Base-by-base conservation (phyloP, 2,797 vertebrate genomes). In the Protosalanx chinensis region DNA sequence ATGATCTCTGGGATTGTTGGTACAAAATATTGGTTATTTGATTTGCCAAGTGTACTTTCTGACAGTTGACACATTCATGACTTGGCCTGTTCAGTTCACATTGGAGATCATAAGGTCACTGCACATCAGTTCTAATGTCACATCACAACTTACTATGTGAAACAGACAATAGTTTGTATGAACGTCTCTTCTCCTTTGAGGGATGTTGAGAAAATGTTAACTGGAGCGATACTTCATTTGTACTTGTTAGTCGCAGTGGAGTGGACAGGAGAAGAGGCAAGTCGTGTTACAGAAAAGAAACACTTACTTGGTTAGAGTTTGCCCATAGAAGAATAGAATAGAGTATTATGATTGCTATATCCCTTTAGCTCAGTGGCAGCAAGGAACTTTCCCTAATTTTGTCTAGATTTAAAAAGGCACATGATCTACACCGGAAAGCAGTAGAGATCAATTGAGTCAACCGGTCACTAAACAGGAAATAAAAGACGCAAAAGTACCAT, bases 161-260 rank as follows among this genome's bases (percentile, higher is more conserved):
- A 60, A 29, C 58, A 60, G 20, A 60, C 58, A 60, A 60, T 60
- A 60, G 64, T 69, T 72, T 59, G 61, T 65, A 77, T 41, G 66
- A 71, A 69, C 33, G 71, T 67, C 5, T 29, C 27, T 56, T 23
- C 13, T 70, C 29, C 77, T 82, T 63, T 67, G 46, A 80, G 65
- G 80, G 71, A 67, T 72, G 69, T 35, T 64, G 70, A 61, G 73
- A 70, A 66, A 64, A 35, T 75, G 84, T 81, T 41, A 81, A 80
- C 74, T 70, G 70, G 80, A 87, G 82, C 72, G 13, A 82, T 66
- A 81, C 75, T 67, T 81, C 78, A 76, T 78, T 76, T 77, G 72
- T 80, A 67, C 76, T 80, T 73, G 80, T 87, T 87, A 82, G 79
- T 79, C 84, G 74, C 75, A 77, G 70, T 61, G 75, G 70, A 76